Evolutionary conservation across 2,888 invertebrate genomes (phyloP).

Genomic region (Eupithecia dodoneata): DNA sequence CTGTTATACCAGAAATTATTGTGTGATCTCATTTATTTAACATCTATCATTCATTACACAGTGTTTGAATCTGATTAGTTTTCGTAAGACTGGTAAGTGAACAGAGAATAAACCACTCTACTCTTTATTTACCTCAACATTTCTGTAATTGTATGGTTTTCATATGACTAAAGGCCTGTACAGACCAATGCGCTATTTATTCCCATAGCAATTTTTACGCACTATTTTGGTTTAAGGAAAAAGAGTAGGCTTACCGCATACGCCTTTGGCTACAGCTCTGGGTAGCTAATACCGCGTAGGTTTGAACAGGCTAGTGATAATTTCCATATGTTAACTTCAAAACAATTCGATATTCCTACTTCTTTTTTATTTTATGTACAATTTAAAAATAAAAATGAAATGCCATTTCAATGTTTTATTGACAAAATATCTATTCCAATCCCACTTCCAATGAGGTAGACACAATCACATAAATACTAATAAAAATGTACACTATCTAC

Average conservation of each 20-base stretch:
- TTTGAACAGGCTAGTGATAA: constrained; percentile 25
- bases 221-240: not conserved
- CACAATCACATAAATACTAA: not conserved
- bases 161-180: constrained; percentile 22
- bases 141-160: constrained; percentile 31
- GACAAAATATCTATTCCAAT: not conserved
- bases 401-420: constrained; percentile 49
- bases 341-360: constrained; percentile 58
- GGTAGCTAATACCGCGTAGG: not conserved
- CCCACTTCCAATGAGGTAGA: not conserved
- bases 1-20: constrained; percentile 9
- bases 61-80: constrained; percentile 39
- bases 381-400: constrained; percentile 67
- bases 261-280: not conserved
- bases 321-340: constrained; percentile 34
- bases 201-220: not conserved
- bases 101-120: constrained; percentile 3
- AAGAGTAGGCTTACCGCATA: not conserved
- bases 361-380: constrained; percentile 54
- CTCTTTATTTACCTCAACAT: constrained; percentile 16
- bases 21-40: constrained; percentile 35
- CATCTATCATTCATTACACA: constrained; percentile 14
- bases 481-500: not conserved
- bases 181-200: not conserved
- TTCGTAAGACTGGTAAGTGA: constrained; percentile 10